Base-by-base conservation (phyloP, 92 coral and sea anemone species). In the Umimayanthus chanpuru region DNA sequence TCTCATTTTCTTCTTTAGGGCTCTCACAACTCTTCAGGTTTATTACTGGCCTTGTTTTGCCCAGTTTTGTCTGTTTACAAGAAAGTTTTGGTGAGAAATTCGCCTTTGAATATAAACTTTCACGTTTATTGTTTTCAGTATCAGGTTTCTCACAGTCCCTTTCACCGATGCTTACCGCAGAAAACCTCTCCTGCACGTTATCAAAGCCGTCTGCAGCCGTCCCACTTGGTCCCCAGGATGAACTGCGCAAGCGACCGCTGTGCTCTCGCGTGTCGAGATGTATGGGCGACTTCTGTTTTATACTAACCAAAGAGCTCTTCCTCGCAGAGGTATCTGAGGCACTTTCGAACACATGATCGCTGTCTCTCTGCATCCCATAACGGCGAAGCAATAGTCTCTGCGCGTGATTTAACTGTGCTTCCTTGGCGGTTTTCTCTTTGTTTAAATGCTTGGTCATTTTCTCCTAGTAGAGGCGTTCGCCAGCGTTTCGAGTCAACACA, bases 401-500 rank as follows among this genome's bases (percentile, higher is more conserved):
- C 2, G 92, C 94, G 39, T 89, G 77, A 15, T 76, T 76, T 25
- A 89, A 64, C 30, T 94, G 90, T 18, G 93, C 30, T 73, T 90
- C 89, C 68, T 38, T 89, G 21, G 90, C 82, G 2, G 91, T 85
- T 81, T 89, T 92, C 75, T 94, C 94, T 65, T 89, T 93, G 73
- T 94, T 95, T 0, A 94, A 81, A 38, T 91, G 86, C 26, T 80
- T 89, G 30, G 93, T 94, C 38, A 93, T 26, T 88, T 91, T 94
- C 36, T 87, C 90, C 61, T 93, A 91, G 36, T 81, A 79, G 28
- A 89, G 81, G 40, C 89, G 88, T 40, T 89, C 94, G 6, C 89
- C 89, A 26, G 95, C 90, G 77, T 89, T 93, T 71, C 94, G 88
- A 10, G 94, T 94, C 89, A 94, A 53, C 50, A 93, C 86, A 47